These are phyloP conservation scores for Dinocampus coccinellae DNA, from an alignment of 2,888 invertebrate species.

Conservation along the genomic window DNA sequence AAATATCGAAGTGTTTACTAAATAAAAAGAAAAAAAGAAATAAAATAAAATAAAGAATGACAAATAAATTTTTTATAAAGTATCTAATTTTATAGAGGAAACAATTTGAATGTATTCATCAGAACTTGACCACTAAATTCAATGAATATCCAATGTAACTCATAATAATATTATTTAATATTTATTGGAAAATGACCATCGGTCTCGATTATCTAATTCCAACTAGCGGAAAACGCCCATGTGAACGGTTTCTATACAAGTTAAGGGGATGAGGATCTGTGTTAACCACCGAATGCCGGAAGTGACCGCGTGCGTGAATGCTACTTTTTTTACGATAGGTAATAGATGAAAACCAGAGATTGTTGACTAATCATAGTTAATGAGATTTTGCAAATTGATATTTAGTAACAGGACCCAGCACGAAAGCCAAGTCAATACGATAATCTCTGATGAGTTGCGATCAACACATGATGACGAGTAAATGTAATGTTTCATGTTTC, in stretches of 20 bases:
- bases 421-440: conserved; percentile 10
- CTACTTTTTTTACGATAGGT: conserved; percentile 39
- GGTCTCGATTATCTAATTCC: conserved; percentile 18
- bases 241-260: background rate
- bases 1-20: too few relatives aligned
- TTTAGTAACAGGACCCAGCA: conserved; percentile 44
- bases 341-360: conserved; percentile 48
- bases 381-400: conserved; percentile 57
- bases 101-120: background rate
- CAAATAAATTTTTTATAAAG: background rate
- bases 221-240: background rate
- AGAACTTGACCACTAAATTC: background rate
- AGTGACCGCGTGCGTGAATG: conserved; percentile 45
- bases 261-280: conserved; percentile 38
- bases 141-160: background rate
- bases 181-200: conserved; percentile 22
- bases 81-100: background rate
- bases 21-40: too few relatives aligned
- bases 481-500: background rate
- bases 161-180: background rate
- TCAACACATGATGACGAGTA: background rate
- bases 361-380: conserved; percentile 59
- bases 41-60: too few relatives aligned
- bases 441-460: conserved; percentile 2
- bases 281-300: conserved; percentile 45